Evolutionary conservation across 1,140 invertebrate genomes (phyloP).

Genomic region (Drosophila kurseongensis): DNA sequence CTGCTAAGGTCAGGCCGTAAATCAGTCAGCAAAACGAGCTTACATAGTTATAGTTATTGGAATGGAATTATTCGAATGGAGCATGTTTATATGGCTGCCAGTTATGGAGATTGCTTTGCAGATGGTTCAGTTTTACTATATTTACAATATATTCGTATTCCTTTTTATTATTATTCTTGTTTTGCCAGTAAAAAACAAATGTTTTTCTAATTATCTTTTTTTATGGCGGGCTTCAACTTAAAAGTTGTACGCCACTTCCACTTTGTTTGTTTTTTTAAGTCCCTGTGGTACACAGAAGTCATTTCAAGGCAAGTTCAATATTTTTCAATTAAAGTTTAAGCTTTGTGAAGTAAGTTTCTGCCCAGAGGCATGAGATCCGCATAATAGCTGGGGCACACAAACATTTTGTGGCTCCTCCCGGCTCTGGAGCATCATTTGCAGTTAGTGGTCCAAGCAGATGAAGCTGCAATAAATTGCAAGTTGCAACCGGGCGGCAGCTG

Average conservation of each 20-base stretch:
- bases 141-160: background rate
- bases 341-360: slow-evolving; percentile 10
- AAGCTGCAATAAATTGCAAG: slow-evolving; percentile 69
- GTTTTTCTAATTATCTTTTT: too few species aligned
- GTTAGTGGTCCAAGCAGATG: slow-evolving; percentile 40
- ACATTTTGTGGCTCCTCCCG: slow-evolving; percentile 1
- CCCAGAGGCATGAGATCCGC: background rate
- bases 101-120: background rate
- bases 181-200: too few species aligned
- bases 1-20: slow-evolving; percentile 41
- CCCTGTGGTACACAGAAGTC: too few species aligned
- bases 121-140: background rate
- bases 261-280: too few species aligned
- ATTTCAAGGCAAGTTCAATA: background rate
- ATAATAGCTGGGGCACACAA: slow-evolving; percentile 3
- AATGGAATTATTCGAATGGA: background rate
- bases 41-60: background rate
- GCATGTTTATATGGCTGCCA: background rate
- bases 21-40: slow-evolving; percentile 8
- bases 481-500: slow-evolving; percentile 64
- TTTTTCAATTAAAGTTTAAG: slow-evolving; percentile 11
- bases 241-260: too few species aligned
- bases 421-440: slow-evolving; percentile 25
- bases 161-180: background rate
- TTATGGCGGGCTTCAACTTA: too few species aligned